Evolutionary conservation across 92 coral and sea anemone species (phyloP), one percentile per base, ranked within the genome.

Genomic region (Pocillopora meandrina): DNA sequence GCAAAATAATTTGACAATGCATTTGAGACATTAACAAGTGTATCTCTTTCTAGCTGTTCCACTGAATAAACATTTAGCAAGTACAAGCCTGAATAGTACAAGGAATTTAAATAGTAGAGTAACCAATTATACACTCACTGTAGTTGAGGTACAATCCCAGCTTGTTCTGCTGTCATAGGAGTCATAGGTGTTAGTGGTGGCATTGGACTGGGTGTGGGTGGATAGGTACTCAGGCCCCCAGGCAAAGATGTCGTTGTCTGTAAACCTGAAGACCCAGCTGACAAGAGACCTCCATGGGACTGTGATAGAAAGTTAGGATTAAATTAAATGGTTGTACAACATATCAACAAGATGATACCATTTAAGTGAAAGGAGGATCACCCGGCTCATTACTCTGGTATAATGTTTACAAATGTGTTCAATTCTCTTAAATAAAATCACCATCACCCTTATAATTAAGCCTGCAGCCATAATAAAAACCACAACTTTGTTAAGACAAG

Each of bases 81-180:
- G 52, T 3, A 42, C 52, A 42, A 42, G 52, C 52, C 52, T 42
- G 52, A 42, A 42, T 42, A 42, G 52, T 42, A 42, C 52, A 42
- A 7, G 52, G 52, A 42, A 3, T 42, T 42, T 7, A 42, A 42
- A 3, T 7, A 3, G 52, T 42, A 42, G 5, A 42, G 8, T 42
- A 42, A 42, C 13, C 18, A 18, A 33, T 18, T 69, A 12, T 34
- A 20, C 33, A 86, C 99, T 89, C 87, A 97, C 99, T 97, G 99
- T 73, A 97, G 86, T 88, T 97, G 99, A 7, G 99, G 99, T 59
- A 97, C 81, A 81, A 97, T 97, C 19, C 98, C 98, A 21, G 99
- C 93, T 82, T 94, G 95, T 26, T 97, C 99, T 31, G 95, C 99
- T 3, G 99, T 95, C 99, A 96, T 96, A 0, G 99, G 99, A 42